Percentiles rank a stretch among this genome's conserved stretches.
These are phyloP conservation scores for Enteromius treurensis DNA, from an alignment of 2,797 vertebrate genomes.

Conservation along the genomic window DNA sequence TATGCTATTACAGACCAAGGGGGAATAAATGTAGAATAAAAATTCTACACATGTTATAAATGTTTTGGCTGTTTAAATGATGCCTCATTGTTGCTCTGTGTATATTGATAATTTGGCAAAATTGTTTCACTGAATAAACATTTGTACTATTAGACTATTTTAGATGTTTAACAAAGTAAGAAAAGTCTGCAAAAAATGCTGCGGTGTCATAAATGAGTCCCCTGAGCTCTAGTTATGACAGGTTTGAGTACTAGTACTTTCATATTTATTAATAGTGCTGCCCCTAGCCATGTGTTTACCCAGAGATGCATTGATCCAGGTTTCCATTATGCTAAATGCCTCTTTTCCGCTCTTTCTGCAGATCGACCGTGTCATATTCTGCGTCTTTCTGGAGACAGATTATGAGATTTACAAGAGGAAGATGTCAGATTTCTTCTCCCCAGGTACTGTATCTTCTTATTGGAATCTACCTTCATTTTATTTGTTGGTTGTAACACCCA, in stretches of 20 bases:
- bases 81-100: not conserved
- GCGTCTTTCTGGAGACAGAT: constrained; percentile 96
- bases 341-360: constrained; percentile 64
- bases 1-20: not conserved
- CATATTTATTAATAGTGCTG: constrained; percentile 5
- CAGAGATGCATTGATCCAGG: constrained; percentile 29
- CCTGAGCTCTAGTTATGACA: not conserved
- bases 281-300: constrained; percentile 15
- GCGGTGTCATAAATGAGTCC: not conserved
- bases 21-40: not conserved
- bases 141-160: not conserved
- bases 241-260: constrained; percentile 5
- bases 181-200: constrained; percentile 4
- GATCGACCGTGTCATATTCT: constrained; percentile 97
- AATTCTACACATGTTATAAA: not conserved
- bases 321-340: constrained; percentile 28
- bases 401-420: constrained; percentile 97
- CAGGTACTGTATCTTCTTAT: constrained; percentile 77
- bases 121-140: not conserved
- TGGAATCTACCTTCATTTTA: constrained; percentile 35
- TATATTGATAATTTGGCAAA: not conserved
- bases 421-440: constrained; percentile 88
- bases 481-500: constrained; percentile 39
- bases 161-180: not conserved
- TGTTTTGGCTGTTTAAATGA: not conserved